Evolutionary conservation across 2,113 vertebrate genomes (phyloP).

Genomic region (Labrus mixtus): DNA sequence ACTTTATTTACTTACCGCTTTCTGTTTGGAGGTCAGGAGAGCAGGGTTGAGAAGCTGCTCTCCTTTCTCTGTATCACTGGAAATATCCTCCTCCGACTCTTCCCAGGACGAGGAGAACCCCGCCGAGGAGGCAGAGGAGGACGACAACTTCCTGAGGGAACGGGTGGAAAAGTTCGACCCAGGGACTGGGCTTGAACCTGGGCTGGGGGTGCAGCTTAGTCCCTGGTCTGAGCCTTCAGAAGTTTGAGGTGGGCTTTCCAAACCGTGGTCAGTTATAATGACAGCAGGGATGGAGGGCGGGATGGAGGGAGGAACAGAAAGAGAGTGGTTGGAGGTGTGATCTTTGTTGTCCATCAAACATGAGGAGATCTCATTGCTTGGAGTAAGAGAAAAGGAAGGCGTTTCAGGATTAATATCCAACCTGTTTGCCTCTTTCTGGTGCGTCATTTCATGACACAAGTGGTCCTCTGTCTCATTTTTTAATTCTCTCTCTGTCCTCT

Average conservation of each 20-base stretch:
- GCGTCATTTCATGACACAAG: slow-evolving; percentile 24
- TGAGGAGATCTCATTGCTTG: slow-evolving; percentile 22
- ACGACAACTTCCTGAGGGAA: slow-evolving; percentile 92
- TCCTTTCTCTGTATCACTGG: slow-evolving; percentile 93
- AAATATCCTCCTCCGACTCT: slow-evolving; percentile 97
- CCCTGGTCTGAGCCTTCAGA: slow-evolving; percentile 73
- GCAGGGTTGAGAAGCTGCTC: slow-evolving; percentile 86
- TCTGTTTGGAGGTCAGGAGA: slow-evolving; percentile 91
- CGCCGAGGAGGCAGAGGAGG: slow-evolving; percentile 95
- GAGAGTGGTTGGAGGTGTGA: slow-evolving; percentile 32
- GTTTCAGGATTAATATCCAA: slow-evolving; percentile 32
- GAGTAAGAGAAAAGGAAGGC: not conserved
- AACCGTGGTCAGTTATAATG: slow-evolving; percentile 92
- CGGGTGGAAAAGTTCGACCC: slow-evolving; percentile 55
- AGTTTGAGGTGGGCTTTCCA: slow-evolving; percentile 72
- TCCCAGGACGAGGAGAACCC: slow-evolving; percentile 98
- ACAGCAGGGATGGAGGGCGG: slow-evolving; percentile 87
- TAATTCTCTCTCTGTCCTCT: slow-evolving; percentile 33
- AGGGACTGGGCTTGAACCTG: slow-evolving; percentile 66
- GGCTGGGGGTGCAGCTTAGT: slow-evolving; percentile 72
- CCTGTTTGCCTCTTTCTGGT: slow-evolving; percentile 27
- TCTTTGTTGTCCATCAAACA: slow-evolving; percentile 30
- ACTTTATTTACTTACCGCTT: slow-evolving; percentile 88
- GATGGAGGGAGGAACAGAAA: slow-evolving; percentile 11
- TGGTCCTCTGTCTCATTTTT: slow-evolving; percentile 2